phyloP scores from a whole-genome alignment of 2,797 vertebrate species.

The Ispidina lecontei region DNA sequence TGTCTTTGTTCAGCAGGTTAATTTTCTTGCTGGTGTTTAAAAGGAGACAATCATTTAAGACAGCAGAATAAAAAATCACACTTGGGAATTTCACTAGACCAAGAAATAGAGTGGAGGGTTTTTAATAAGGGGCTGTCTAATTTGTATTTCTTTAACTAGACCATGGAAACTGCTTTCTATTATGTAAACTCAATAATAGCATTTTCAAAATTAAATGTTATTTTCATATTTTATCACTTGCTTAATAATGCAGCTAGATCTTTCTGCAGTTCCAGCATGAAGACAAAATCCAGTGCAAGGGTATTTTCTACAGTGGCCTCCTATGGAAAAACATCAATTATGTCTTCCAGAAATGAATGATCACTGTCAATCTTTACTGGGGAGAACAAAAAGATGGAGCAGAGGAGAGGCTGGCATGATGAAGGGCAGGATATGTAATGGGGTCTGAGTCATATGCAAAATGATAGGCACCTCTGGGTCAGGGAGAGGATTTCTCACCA shows the following conservation, averaged over 20 bases:
- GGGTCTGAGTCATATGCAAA: rapidly evolving
- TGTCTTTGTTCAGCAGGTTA: slow-evolving; percentile 54
- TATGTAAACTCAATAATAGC: slow-evolving; percentile 22
- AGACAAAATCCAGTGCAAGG: neutral
- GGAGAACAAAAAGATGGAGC: neutral
- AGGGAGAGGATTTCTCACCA: neutral
- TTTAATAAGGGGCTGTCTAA: slow-evolving; percentile 41
- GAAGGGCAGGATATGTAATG: neutral
- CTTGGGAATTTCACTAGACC: slow-evolving; percentile 49
- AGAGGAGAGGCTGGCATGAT: neutral
- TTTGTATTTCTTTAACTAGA: slow-evolving; percentile 26
- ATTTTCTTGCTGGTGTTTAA: slow-evolving; percentile 48
- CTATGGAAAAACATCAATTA: neutral
- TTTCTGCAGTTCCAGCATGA: neutral
- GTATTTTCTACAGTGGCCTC: neutral
- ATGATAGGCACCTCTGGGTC: neutral
- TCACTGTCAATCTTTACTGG: neutral
- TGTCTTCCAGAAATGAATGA: neutral
- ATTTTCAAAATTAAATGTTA: neutral
- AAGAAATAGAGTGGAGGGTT: slow-evolving; percentile 35
- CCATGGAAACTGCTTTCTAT: slow-evolving; percentile 1
- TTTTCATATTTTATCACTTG: slow-evolving; percentile 11
- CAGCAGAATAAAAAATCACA: slow-evolving; percentile 44
- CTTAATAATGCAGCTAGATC: neutral
- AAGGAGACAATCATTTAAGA: slow-evolving; percentile 55